These are phyloP conservation scores for Orchestes rusci DNA, from an alignment of 2,888 invertebrate genomes.

Conservation along the genomic window DNA sequence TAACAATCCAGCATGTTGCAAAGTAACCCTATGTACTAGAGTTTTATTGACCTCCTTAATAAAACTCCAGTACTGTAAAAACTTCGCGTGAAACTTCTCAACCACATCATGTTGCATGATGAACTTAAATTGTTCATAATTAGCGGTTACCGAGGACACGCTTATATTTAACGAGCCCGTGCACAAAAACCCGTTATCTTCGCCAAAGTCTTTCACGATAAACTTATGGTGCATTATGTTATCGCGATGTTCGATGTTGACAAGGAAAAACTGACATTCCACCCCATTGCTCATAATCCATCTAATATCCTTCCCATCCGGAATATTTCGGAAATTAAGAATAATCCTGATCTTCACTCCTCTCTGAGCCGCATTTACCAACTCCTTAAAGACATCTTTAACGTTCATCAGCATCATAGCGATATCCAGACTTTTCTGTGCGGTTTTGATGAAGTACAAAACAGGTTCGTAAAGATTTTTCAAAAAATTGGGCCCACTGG, in stretches of 20 bases:
- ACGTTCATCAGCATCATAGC: slow-evolving; percentile 34
- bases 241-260: slow-evolving; percentile 23
- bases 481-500: slow-evolving; percentile 21
- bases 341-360: slow-evolving; percentile 36
- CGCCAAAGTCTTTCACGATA: slow-evolving; percentile 37
- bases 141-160: slow-evolving; percentile 29
- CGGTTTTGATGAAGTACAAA: slow-evolving; percentile 35
- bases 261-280: slow-evolving; percentile 30
- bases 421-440: slow-evolving; percentile 32
- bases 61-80: slow-evolving; percentile 32
- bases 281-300: no score
- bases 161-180: slow-evolving; percentile 39
- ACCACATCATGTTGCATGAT: slow-evolving; percentile 31
- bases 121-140: slow-evolving; percentile 38
- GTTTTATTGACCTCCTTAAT: no score
- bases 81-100: slow-evolving; percentile 31
- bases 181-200: slow-evolving; percentile 30
- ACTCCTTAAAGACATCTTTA: slow-evolving; percentile 28
- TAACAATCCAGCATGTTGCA: no score
- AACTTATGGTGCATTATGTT: slow-evolving; percentile 40
- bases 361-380: slow-evolving; percentile 29
- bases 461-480: slow-evolving; percentile 32
- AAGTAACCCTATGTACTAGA: no score
- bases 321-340: slow-evolving; percentile 30
- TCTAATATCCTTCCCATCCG: no score